Evolutionary conservation across 2,113 vertebrate species (phyloP).

Genomic region (Salminus brasiliensis): DNA sequence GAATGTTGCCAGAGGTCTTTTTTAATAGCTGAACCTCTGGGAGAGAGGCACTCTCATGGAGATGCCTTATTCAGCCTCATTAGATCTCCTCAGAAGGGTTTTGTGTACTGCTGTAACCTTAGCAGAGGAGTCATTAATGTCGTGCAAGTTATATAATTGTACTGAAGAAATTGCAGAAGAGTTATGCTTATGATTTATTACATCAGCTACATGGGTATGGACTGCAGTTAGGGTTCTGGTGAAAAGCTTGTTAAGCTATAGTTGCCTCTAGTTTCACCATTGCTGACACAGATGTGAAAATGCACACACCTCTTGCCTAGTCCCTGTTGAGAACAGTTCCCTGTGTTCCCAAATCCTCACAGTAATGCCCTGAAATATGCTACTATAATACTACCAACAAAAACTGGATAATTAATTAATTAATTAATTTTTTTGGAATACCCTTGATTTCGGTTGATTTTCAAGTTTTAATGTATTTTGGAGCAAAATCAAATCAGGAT

Average conservation of each 20-base stretch:
- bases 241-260: neutral
- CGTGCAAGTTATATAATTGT: conserved; percentile 31
- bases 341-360: too few species aligned
- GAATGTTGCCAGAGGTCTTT: neutral
- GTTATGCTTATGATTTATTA: conserved; percentile 15
- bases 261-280: too few species aligned
- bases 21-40: conserved; percentile 30
- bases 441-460: too few species aligned
- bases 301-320: too few species aligned
- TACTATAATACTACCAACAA: too few species aligned
- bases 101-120: conserved; percentile 66
- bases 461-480: too few species aligned
- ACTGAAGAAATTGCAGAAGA: conserved; percentile 13
- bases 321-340: too few species aligned
- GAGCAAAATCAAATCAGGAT: too few species aligned
- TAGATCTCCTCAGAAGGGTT: conserved; percentile 27
- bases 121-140: conserved; percentile 53
- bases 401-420: too few species aligned
- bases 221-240: neutral
- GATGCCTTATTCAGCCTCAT: neutral
- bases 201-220: neutral
- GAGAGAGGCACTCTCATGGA: conserved; percentile 45
- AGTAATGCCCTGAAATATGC: too few species aligned
- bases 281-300: too few species aligned
- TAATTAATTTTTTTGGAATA: too few species aligned